phyloP scores from a whole-genome alignment of 1,140 invertebrate species.

The Leptinotarsa texana region DNA sequence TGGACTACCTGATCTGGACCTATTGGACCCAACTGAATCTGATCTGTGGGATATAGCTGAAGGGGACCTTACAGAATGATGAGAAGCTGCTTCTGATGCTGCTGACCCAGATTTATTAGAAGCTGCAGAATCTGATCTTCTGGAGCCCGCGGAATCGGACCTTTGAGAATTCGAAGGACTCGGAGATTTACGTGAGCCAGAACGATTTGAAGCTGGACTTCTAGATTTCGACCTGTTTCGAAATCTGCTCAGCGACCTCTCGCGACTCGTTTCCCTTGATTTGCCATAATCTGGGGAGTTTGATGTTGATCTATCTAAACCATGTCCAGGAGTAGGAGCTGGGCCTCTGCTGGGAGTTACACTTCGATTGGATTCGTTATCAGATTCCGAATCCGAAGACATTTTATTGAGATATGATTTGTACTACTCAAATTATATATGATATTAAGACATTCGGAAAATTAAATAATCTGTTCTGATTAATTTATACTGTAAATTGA shows the following conservation, averaged over 20 bases:
- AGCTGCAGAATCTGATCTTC: slow-evolving; percentile 35
- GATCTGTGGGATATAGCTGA: slow-evolving; percentile 40
- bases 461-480: too few species aligned
- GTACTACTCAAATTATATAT: too few species aligned
- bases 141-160: slow-evolving; percentile 45
- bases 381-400: slow-evolving; percentile 32
- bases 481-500: too few species aligned
- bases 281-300: slow-evolving; percentile 29
- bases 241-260: slow-evolving; percentile 26
- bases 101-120: slow-evolving; percentile 42
- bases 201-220: slow-evolving; percentile 33
- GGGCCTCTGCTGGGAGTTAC: slow-evolving; percentile 20
- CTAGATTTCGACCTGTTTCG: slow-evolving; percentile 36
- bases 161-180: slow-evolving; percentile 34
- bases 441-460: too few species aligned
- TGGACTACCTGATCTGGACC: slow-evolving; percentile 24
- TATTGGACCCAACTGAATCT: slow-evolving; percentile 51
- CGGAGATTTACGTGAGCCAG: slow-evolving; percentile 30
- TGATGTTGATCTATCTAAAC: slow-evolving; percentile 30
- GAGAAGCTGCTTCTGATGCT: slow-evolving; percentile 32
- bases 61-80: slow-evolving; percentile 43
- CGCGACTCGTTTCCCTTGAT: slow-evolving; percentile 2
- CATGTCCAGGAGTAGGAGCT: slow-evolving; percentile 33
- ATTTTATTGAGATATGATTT: not conserved
- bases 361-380: slow-evolving; percentile 34